Evolutionary conservation across 2,888 invertebrate genomes (phyloP).

Genomic region (Tricholauxania praeusta): DNA sequence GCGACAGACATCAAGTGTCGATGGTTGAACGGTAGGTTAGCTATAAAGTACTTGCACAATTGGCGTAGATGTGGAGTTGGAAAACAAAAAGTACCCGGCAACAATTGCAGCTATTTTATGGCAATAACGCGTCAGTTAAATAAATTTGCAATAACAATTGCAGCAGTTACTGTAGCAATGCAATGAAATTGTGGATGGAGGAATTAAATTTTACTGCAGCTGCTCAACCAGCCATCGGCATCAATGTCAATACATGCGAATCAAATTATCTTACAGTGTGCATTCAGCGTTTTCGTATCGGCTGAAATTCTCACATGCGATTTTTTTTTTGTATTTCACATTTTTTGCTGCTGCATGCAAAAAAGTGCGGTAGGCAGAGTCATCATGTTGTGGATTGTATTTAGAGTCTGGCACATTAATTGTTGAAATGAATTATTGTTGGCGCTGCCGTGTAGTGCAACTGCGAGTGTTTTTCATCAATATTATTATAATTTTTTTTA

Average conservation of each 20-base stretch:
- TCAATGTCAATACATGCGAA: constrained; percentile 56
- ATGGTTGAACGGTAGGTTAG: constrained; percentile 31
- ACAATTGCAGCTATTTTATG: background rate
- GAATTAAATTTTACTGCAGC: constrained; percentile 42
- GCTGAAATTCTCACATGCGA: constrained; percentile 16
- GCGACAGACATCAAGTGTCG: constrained; percentile 33
- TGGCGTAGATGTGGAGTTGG: constrained; percentile 30
- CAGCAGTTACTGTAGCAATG: constrained; percentile 22
- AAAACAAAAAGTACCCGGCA: constrained; percentile 36
- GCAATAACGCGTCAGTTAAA: constrained; percentile 6
- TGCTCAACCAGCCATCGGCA: constrained; percentile 48
- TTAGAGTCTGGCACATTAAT: background rate
- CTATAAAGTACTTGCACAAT: constrained; percentile 1
- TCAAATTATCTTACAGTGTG: constrained; percentile 56
- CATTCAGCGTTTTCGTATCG: too few species aligned
- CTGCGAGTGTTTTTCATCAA: too few species aligned
- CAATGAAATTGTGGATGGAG: constrained; percentile 39
- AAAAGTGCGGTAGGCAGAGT: background rate
- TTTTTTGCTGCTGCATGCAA: constrained; percentile 9
- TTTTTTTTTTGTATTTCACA: too few species aligned
- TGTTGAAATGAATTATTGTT: constrained; percentile 1
- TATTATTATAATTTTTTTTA: too few species aligned
- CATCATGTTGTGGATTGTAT: background rate
- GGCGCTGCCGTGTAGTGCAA: background rate
- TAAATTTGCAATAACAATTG: constrained; percentile 12